These are phyloP conservation scores for Cassiopea andromeda DNA, from an alignment of 30 jellyfish, hydroid and myxozoan genomes.

Conservation along the genomic window DNA sequence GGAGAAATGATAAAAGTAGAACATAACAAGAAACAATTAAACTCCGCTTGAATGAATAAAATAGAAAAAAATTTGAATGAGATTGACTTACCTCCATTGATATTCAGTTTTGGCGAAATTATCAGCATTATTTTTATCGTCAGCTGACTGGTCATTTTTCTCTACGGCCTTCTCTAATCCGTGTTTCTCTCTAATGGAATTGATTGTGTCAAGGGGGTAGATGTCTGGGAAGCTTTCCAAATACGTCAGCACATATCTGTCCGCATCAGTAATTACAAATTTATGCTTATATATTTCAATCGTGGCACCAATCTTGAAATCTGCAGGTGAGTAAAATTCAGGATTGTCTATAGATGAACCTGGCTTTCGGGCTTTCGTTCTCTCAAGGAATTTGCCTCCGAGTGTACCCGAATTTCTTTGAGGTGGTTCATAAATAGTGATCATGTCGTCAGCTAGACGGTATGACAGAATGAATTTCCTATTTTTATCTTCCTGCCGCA, in stretches of 20 bases:
- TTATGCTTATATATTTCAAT: constrained; percentile 89
- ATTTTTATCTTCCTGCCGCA: constrained; percentile 86
- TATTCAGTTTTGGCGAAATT: constrained; percentile 51
- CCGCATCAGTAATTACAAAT: constrained; percentile 88
- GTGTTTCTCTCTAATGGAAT: constrained; percentile 80
- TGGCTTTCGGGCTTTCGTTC: constrained; percentile 97
- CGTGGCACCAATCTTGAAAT: constrained; percentile 89
- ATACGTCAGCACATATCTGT: constrained; percentile 85
- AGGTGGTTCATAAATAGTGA: constrained; percentile 90
- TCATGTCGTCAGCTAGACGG: constrained; percentile 97
- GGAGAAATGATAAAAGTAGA: too few species aligned
- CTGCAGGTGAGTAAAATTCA: constrained; percentile 95
- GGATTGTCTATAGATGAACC: constrained; percentile 92
- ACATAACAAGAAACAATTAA: too few species aligned
- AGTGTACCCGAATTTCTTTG: constrained; percentile 94
- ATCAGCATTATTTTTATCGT: neutral
- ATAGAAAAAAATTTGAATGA: too few species aligned
- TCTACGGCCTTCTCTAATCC: constrained; percentile 39
- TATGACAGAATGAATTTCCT: constrained; percentile 89
- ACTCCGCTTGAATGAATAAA: too few species aligned
- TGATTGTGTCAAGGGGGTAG: constrained; percentile 83
- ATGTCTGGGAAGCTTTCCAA: constrained; percentile 89
- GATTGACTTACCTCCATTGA: constrained; percentile 70
- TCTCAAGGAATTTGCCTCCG: constrained; percentile 97
- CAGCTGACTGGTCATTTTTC: neutral